Conservation (phyloP, 2,113 vertebrate species). For the chimpanzee (Pan troglodytes) region DNA sequence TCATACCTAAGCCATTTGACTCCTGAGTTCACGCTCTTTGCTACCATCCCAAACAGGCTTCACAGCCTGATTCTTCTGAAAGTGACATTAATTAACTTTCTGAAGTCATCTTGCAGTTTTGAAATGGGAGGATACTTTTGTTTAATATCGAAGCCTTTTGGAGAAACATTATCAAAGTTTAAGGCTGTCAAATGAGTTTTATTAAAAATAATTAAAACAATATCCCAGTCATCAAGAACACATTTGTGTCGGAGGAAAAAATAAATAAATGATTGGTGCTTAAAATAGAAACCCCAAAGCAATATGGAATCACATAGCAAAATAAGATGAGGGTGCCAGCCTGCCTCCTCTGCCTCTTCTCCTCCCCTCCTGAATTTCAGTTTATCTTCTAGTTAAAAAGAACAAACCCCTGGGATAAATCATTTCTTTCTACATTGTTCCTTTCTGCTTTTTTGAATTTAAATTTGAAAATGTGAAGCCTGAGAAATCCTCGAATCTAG, state of each 20-base stretch:
- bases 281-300: conserved; percentile 29
- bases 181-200: not conserved
- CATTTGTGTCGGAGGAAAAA: not conserved
- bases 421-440: conserved; percentile 28
- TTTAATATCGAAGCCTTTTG: not conserved
- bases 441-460: conserved; percentile 64
- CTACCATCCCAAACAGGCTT: not conserved
- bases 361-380: not conserved
- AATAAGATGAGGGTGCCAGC: not conserved
- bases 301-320: not conserved
- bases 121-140: not conserved
- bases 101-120: not conserved
- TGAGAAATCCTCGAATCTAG: conserved; percentile 63
- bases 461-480: conserved; percentile 66
- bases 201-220: conserved; percentile 33
- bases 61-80: not conserved
- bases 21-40: not conserved
- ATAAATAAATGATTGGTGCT: not conserved
- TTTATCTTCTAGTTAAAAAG: conserved; percentile 47
- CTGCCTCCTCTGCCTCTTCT: not conserved
- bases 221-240: not conserved
- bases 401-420: conserved; percentile 19
- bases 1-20: not conserved
- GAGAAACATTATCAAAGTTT: not conserved
- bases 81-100: not conserved